Evolutionary conservation across 1,140 invertebrate species (phyloP), one percentile per base, ranked within the genome.

Genomic region (Atta colombica): DNA sequence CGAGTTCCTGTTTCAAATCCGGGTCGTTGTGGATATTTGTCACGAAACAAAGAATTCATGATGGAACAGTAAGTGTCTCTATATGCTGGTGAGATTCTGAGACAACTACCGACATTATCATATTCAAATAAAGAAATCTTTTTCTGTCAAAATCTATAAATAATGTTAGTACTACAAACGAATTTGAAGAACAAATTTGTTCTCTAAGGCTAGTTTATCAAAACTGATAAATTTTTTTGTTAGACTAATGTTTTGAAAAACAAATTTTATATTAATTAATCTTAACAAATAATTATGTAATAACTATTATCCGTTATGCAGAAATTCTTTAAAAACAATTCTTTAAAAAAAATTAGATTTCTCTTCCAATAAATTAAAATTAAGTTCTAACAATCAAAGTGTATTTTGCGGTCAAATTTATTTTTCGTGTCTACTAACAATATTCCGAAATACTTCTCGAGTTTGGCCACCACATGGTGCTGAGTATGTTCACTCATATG

Each of bases 391-490:
- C 2, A n/a, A 4, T 45, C 81, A 16, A 49, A 86, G 25, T 75
- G 53, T 12, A 66, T 77, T 85, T 65, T 45, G 61, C 51, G 66
- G 72, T 85, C 65, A 31, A 74, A 87, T 87, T 89, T 85, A 87
- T 85, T 90, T 89, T 82, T 87, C 80, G 84, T 81, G 49, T 72
- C 53, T 53, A 75, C 65, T n/a, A 87, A 77, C 51, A 71, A 28
- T 87, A 87, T 74, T 31, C 49, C 60, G 66, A 82, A 89, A 88
- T 89, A 88, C 81, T 88, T 60, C 10, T 77, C 25, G 55, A 84
- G 49, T 63, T 14, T 28, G 28, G 53, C 60, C 74, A 77, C 21
- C 35, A 75, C 49, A 80, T 74, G 78, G 60, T 80, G 39, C 68
- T 80, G 60, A 53, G 66, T 61, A 75, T 88, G 72, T 71, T 49